Evolutionary conservation across 2,797 vertebrate species (phyloP).

Genomic region (Steatocranus sp.): DNA sequence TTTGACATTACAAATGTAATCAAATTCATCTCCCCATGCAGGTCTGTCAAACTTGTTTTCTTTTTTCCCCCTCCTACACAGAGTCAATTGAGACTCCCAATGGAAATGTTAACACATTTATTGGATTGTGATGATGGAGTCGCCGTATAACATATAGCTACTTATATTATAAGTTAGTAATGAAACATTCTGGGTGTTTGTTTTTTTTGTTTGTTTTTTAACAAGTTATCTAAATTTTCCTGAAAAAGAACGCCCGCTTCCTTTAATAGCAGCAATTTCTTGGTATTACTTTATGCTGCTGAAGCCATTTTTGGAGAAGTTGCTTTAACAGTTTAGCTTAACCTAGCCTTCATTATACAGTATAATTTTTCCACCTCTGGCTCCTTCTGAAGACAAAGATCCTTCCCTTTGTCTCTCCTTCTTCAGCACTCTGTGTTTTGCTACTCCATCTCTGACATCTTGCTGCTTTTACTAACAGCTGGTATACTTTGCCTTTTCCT

Average conservation of each 20-base stretch:
- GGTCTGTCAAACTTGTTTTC: slow-evolving; percentile 7
- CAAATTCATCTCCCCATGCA: background rate
- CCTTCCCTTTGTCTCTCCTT: slow-evolving; percentile 29
- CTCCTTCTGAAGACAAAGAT: slow-evolving; percentile 22
- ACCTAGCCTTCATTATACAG: slow-evolving; percentile 1
- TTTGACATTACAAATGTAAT: slow-evolving; percentile 38
- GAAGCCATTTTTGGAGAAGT: background rate
- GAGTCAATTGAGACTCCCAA: background rate
- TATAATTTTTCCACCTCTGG: background rate
- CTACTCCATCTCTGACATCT: slow-evolving; percentile 78
- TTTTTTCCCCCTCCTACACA: background rate
- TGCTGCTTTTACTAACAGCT: slow-evolving; percentile 92
- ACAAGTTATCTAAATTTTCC: background rate
- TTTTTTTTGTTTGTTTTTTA: background rate
- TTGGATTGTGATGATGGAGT: background rate
- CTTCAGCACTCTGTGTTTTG: slow-evolving; percentile 76
- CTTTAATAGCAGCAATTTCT: background rate
- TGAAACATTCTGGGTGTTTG: background rate
- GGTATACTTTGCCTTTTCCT: slow-evolving; percentile 93
- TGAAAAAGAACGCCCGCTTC: background rate
- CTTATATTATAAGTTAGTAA: background rate
- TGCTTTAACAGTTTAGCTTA: background rate
- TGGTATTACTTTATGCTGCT: slow-evolving; percentile 5
- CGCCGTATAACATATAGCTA: background rate
- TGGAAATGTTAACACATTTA: slow-evolving; percentile 3